These are phyloP conservation scores for Muricea muricata DNA, from an alignment of 92 coral and sea anemone genomes.

Conservation along the genomic window DNA sequence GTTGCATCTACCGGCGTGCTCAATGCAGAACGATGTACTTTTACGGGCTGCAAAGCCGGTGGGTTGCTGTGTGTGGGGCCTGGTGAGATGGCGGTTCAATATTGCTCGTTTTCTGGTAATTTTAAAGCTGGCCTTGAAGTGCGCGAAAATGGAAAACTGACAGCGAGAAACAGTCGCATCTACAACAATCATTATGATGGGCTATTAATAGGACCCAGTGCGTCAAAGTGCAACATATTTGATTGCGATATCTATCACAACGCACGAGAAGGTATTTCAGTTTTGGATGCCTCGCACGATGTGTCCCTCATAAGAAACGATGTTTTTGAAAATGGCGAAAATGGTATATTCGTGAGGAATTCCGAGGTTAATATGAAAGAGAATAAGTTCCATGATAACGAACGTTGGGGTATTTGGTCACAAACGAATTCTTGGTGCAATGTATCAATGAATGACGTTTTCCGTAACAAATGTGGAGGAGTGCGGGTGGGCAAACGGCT, in stretches of 20 bases:
- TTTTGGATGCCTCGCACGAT: not conserved
- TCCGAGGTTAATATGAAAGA: not conserved
- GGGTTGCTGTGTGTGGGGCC: not conserved
- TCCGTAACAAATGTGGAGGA: not conserved
- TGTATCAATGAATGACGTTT: not conserved
- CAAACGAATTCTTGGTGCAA: conserved; percentile 16
- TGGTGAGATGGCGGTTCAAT: not conserved
- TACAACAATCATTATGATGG: not conserved
- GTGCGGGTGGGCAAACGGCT: not conserved
- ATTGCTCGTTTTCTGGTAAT: not conserved
- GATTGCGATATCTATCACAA: not conserved
- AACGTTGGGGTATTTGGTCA: not conserved
- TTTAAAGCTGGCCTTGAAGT: not conserved
- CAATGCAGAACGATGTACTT: not conserved
- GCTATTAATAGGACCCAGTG: not conserved
- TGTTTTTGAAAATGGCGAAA: not conserved
- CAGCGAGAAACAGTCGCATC: not conserved
- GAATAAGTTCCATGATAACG: not conserved
- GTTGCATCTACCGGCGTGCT: not conserved
- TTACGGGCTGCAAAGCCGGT: not conserved
- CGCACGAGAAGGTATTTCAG: not conserved
- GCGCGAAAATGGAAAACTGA: not conserved
- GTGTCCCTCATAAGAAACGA: not conserved
- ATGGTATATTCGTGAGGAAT: not conserved
- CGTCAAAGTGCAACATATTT: not conserved